These are phyloP conservation scores for Blomia tropicalis DNA, from an alignment of 2,888 invertebrate genomes.

Conservation along the genomic window DNA sequence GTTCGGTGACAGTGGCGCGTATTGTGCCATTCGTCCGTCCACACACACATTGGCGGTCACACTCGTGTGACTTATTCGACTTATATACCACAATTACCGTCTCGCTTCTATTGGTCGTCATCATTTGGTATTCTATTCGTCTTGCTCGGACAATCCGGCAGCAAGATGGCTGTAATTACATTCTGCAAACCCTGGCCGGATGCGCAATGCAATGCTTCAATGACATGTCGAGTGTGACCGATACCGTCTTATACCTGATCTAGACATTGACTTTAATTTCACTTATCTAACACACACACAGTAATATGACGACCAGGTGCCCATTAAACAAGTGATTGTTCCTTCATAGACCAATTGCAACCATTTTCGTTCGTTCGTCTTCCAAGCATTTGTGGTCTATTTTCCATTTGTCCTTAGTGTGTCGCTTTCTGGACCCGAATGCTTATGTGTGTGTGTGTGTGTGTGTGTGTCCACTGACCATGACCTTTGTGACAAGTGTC, in stretches of 20 bases:
- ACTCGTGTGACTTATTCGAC: conserved; percentile 10
- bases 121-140: background rate
- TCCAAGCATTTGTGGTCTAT: background rate
- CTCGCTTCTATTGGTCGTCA: too few species aligned
- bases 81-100: background rate
- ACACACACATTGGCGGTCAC: too few species aligned
- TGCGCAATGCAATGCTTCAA: background rate
- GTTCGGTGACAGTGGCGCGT: too few species aligned
- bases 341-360: background rate
- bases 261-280: background rate
- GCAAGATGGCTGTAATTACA: background rate
- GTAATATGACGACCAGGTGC: too few species aligned
- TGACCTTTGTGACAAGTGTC: conserved; percentile 10
- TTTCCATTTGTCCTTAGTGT: background rate
- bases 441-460: too few species aligned
- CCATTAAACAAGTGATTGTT: conserved; percentile 8
- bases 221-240: conserved; percentile 11
- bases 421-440: background rate
- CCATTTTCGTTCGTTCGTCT: background rate
- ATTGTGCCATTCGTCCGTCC: too few species aligned
- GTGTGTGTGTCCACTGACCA: conserved; percentile 2
- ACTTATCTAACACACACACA: conserved; percentile 5
- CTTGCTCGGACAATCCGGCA: background rate
- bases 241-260: conserved; percentile 9
- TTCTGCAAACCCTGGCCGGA: background rate